Base-by-base conservation (phyloP, 2,888 invertebrate species). In the Drosophila helvetica region DNA sequence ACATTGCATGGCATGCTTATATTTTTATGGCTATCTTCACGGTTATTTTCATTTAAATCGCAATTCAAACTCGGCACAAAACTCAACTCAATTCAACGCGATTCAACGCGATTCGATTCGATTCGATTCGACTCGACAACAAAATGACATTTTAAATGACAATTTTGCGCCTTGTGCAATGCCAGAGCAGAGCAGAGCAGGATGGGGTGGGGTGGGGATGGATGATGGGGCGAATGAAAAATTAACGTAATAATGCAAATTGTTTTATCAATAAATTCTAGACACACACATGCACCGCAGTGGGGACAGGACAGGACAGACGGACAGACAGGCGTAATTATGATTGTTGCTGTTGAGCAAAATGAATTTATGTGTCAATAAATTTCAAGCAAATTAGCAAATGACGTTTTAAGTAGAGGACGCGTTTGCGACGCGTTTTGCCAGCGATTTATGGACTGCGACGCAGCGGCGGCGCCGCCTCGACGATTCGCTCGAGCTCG, bases 351-450 rank as follows among this genome's bases (percentile, higher is more conserved):
- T 71, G 69, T 22, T 58, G 78, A 53, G 53, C 64, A 67, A 86
- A 82, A 80, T 86, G 79, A 88, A 88, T 85, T 85, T 88, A 84
- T 88, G 87, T 88, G 86, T 80, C 84, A 86, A 85, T 88, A 85
- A 85, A 85, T 85, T 88, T 74, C 69, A 80, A 70, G 88, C 84
- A 86, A 86, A 85, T 85, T 85, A 86, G 84, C 80, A 77, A 83
- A 87, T 74, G 83, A 86, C 80, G 74, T 83, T 82, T 81, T 85
- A 81, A 81, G 86, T 81, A 71, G 82, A 77, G 57, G 74, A 67
- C 62, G 47, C 66, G 65, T 67, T 51, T 42, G 43, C 53, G 15
- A 66, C 65, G 75, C 84, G 61, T 78, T 80, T 67, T 74, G 65
- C 56, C 58, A 30, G 53, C 81, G 75, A 82, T 82, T 86, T 82